phyloP scores from a whole-genome alignment of 53 echinoderm and acorn worm species.

The Antedon mediterranea region DNA sequence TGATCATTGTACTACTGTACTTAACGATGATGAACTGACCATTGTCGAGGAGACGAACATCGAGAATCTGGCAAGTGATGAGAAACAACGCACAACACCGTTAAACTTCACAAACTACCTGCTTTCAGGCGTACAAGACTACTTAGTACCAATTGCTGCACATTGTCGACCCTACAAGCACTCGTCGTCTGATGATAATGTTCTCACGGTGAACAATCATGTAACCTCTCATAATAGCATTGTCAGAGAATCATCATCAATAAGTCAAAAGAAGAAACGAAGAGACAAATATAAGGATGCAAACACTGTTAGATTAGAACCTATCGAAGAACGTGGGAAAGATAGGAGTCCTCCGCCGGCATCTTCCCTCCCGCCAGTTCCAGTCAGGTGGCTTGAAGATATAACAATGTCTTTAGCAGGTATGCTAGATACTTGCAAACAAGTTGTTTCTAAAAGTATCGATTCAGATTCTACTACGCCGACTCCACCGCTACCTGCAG shows the following conservation, averaged over 20 bases:
- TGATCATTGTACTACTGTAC: not conserved
- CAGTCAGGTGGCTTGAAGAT: not conserved
- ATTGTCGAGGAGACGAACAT: not conserved
- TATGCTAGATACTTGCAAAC: not conserved
- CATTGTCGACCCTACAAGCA: not conserved
- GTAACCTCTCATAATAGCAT: too few species aligned
- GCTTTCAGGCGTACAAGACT: not conserved
- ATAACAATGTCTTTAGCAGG: not conserved
- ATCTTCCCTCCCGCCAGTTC: not conserved
- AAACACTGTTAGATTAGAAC: not conserved
- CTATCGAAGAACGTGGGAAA: not conserved
- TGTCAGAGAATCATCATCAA: not conserved
- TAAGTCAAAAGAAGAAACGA: not conserved
- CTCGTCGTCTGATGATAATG: not conserved
- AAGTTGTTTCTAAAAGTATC: not conserved
- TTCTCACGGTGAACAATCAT: not conserved
- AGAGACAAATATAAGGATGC: not conserved
- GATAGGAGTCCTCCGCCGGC: not conserved
- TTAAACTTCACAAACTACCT: not conserved
- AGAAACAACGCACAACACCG: not conserved
- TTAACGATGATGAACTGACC: not conserved
- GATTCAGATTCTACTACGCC: not conserved
- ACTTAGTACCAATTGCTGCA: not conserved
- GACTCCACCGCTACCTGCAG: not conserved
- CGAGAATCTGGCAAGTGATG: not conserved